Evolutionary conservation across 2,888 invertebrate species (phyloP).

Genomic region (Ypsolopha scabrella): DNA sequence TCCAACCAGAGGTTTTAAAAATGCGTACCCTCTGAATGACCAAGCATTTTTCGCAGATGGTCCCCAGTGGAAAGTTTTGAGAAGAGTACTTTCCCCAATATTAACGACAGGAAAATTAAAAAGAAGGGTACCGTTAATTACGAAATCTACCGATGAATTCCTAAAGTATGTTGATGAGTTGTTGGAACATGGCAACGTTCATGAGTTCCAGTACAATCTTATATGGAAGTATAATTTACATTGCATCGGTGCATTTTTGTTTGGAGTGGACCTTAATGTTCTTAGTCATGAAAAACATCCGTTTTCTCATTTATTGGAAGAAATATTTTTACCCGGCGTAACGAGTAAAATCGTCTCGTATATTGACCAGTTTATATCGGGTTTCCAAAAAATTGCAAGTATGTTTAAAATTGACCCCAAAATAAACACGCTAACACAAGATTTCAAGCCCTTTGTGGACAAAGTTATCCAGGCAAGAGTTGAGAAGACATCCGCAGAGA

Average conservation of each 20-base stretch:
- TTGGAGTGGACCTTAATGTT: slow-evolving; percentile 2
- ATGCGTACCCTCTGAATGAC: neutral
- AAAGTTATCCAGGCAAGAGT: slow-evolving; percentile 9
- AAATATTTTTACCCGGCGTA: neutral
- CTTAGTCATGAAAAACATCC: slow-evolving; percentile 1
- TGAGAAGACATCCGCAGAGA: slow-evolving; percentile 1
- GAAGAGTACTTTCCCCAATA: slow-evolving; percentile 6
- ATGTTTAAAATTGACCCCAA: too few species aligned
- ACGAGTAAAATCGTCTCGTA: neutral
- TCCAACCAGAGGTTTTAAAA: neutral
- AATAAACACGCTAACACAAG: too few species aligned
- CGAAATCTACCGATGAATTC: neutral
- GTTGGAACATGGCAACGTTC: neutral
- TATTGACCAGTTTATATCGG: too few species aligned
- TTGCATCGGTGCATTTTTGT: neutral
- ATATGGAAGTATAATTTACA: neutral
- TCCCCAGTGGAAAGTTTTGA: slow-evolving; percentile 4
- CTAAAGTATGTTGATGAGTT: neutral
- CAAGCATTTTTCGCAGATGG: slow-evolving; percentile 1
- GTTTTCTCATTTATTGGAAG: slow-evolving; percentile 1
- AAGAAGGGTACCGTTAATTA: slow-evolving; percentile 5
- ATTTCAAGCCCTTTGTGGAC: too few species aligned
- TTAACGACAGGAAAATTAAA: slow-evolving; percentile 8
- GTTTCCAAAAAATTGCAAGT: too few species aligned
- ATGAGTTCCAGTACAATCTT: neutral